phyloP scores from a whole-genome alignment of 2,888 invertebrate genomes.

The Tipula vernalis region DNA sequence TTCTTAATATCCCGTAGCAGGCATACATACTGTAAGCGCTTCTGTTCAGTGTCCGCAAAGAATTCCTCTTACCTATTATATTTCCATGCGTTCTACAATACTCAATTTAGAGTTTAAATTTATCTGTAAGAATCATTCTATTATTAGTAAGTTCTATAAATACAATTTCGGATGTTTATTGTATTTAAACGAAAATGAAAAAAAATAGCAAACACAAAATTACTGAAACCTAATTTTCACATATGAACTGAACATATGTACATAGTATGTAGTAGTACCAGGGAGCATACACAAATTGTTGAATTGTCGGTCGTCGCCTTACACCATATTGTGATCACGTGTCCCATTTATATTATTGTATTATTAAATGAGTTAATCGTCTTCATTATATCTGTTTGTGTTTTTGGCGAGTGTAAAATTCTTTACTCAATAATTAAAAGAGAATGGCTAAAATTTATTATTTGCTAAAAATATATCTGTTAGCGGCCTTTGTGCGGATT shows the following conservation, averaged over 20 bases:
- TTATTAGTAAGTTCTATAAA: constrained; percentile 4
- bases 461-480: background rate
- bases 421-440: too few species aligned
- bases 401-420: too few species aligned
- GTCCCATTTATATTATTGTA: background rate
- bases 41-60: background rate
- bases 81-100: background rate
- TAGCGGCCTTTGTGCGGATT: background rate
- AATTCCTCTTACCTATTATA: background rate
- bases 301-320: background rate
- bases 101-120: background rate
- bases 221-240: background rate
- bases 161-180: background rate
- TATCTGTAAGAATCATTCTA: background rate
- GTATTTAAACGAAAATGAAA: background rate
- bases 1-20: background rate
- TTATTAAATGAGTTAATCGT: background rate
- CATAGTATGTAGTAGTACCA: background rate
- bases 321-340: background rate
- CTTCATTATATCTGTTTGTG: background rate
- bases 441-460: background rate
- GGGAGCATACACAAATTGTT: background rate
- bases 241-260: background rate
- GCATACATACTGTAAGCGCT: background rate
- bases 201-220: background rate